Percentiles rank a stretch among this genome's conserved stretches.
These are phyloP conservation scores for Pitta sordida DNA, from an alignment of 2,113 vertebrate genomes.

Conservation along the genomic window DNA sequence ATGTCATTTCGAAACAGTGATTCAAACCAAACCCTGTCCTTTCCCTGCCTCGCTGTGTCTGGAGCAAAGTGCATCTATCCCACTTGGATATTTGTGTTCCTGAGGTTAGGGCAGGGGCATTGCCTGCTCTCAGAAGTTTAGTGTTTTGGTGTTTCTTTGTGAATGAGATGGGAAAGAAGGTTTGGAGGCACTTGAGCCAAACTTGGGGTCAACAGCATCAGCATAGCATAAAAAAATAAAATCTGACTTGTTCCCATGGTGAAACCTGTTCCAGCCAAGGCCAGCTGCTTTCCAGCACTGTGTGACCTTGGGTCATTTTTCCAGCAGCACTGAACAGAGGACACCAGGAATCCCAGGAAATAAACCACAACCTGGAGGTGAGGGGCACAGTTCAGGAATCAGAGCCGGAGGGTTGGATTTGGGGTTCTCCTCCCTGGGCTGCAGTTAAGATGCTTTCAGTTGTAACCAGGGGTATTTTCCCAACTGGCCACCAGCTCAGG, in stretches of 20 bases:
- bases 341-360: not conserved
- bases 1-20: not conserved
- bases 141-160: not conserved
- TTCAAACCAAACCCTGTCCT: not conserved
- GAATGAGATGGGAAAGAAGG: fast-evolving
- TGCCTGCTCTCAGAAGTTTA: not conserved
- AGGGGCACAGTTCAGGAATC: not conserved
- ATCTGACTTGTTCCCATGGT: not conserved
- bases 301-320: fast-evolving
- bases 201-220: fast-evolving
- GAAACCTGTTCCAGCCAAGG: not conserved
- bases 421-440: not conserved
- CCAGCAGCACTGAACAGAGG: not conserved
- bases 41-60: not conserved
- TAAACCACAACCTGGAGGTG: fast-evolving
- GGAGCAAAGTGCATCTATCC: not conserved
- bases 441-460: not conserved
- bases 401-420: fast-evolving
- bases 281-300: not conserved
- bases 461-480: not conserved
- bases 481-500: not conserved
- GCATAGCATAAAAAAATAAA: not conserved
- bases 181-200: not conserved
- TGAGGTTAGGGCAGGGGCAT: not conserved
- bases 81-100: not conserved